Conservation (phyloP, 2,113 vertebrate species). For the Epinephelus fuscoguttatus region DNA sequence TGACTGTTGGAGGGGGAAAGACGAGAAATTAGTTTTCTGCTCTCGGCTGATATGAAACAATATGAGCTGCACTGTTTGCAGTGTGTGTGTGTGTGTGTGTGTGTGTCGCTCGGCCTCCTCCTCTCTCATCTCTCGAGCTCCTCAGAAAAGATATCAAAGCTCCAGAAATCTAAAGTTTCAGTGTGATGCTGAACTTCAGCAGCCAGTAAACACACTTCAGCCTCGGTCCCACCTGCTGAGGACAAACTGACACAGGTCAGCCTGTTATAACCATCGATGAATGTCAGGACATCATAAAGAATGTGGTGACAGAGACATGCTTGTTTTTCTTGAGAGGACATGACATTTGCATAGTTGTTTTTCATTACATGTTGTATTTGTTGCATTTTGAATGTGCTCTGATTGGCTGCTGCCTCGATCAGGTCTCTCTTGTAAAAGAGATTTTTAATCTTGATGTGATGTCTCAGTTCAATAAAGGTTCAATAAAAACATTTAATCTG, state of each 20-base stretch:
- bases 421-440: no score
- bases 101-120: slow-evolving; percentile 27
- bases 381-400: no score
- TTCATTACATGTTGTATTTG: no score
- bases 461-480: no score
- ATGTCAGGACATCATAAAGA: no score
- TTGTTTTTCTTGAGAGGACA: no score
- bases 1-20: slow-evolving; percentile 64
- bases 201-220: background rate
- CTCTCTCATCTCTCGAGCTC: slow-evolving; percentile 31
- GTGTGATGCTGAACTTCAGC: slow-evolving; percentile 26
- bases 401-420: no score
- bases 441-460: no score
- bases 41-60: slow-evolving; percentile 77
- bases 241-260: background rate
- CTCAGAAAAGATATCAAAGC: slow-evolving; percentile 39
- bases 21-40: slow-evolving; percentile 79
- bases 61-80: slow-evolving; percentile 73
- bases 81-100: slow-evolving; percentile 47
- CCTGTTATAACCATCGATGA: no score
- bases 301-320: no score
- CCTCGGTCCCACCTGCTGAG: background rate
- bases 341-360: no score
- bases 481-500: background rate
- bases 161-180: slow-evolving; percentile 29